Conservation (phyloP, 2,797 vertebrate species). For the Enteromius thamalakanensis region DNA sequence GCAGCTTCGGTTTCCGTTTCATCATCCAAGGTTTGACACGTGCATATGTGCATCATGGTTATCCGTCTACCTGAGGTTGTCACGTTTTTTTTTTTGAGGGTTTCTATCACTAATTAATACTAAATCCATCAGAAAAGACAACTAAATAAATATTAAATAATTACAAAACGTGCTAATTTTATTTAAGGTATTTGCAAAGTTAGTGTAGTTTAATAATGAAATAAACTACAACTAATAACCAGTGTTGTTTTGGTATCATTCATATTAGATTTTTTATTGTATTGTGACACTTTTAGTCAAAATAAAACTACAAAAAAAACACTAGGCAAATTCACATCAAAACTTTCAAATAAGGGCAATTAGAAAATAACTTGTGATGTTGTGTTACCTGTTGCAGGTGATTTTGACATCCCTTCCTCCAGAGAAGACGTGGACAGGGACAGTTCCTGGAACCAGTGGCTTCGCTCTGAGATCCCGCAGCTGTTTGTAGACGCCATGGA, state of each 20-base stretch:
- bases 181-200: neutral
- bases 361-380: neutral
- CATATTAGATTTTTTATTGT: too few species aligned
- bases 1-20: slow-evolving; percentile 83
- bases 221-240: too few species aligned
- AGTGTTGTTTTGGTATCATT: too few species aligned
- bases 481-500: slow-evolving; percentile 82
- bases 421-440: slow-evolving; percentile 83
- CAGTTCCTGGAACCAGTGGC: slow-evolving; percentile 86
- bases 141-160: neutral
- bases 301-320: too few species aligned
- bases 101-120: neutral
- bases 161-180: neutral
- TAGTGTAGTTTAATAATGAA: neutral
- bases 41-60: neutral
- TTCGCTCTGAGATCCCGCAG: slow-evolving; percentile 80
- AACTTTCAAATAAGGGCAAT: too few species aligned
- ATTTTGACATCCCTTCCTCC: slow-evolving; percentile 85
- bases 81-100: neutral
- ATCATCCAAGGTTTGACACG: slow-evolving; percentile 77
- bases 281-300: too few species aligned
- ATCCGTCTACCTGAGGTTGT: neutral
- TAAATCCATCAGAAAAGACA: neutral
- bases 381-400: slow-evolving; percentile 66
- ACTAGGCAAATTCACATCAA: too few species aligned